phyloP scores from a whole-genome alignment of 2,797 vertebrate genomes.

The Gymnodraco acuticeps region DNA sequence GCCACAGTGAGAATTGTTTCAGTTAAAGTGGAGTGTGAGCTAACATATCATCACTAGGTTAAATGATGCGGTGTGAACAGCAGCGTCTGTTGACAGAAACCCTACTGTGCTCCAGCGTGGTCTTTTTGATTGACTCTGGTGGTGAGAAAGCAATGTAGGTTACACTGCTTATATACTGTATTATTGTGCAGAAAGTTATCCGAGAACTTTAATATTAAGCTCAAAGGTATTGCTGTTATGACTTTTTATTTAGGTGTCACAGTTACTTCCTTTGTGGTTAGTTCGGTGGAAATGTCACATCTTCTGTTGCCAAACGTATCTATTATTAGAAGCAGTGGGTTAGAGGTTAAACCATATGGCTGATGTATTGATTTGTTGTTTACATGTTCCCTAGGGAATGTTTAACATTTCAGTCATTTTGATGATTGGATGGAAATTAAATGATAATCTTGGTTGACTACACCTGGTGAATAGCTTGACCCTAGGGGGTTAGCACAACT shows the following conservation, averaged over 20 bases:
- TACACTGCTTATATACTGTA: slow-evolving; percentile 1
- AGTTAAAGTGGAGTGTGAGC: slow-evolving; percentile 29
- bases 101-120: slow-evolving; percentile 27
- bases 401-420: slow-evolving; percentile 1
- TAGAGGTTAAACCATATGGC: not conserved
- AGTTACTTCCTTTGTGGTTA: not conserved
- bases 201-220: not conserved
- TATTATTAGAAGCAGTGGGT: not conserved
- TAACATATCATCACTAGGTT: slow-evolving; percentile 3
- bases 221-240: not conserved
- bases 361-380: not conserved
- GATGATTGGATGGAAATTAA: not conserved
- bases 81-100: slow-evolving; percentile 37
- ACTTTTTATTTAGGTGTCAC: not conserved
- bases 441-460: not conserved
- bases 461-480: not conserved
- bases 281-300: slow-evolving; percentile 1
- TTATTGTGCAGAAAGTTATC: too few species aligned
- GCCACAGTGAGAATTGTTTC: not conserved
- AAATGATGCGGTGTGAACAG: slow-evolving; percentile 40
- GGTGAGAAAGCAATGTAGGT: slow-evolving; percentile 38
- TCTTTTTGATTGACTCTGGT: slow-evolving; percentile 23
- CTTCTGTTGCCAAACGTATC: not conserved
- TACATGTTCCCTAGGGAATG: not conserved
- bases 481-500: not conserved